A percentile compares a stretch with the other conserved stretches of the same genome.
These are phyloP conservation scores for Lasioglossum zephyrum DNA, from an alignment of 2,888 invertebrate species.

Conservation along the genomic window DNA sequence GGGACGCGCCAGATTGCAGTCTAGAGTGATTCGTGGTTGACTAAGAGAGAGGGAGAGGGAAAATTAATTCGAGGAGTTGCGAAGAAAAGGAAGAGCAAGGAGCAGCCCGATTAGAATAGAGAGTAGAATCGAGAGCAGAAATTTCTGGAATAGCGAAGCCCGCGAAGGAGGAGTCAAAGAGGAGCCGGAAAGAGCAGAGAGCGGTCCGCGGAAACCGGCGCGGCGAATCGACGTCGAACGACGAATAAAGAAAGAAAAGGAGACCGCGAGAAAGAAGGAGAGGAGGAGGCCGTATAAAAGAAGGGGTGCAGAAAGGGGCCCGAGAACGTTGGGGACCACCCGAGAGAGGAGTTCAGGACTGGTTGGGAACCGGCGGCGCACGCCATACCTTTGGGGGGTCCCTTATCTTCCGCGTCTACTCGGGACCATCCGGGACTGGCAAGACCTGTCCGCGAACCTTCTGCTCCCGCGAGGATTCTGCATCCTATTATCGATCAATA, in stretches of 20 bases:
- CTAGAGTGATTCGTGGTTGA: background rate
- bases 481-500: constrained; percentile 78
- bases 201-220: background rate
- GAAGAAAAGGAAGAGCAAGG: background rate
- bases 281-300: constrained; percentile 42
- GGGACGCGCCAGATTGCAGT: background rate
- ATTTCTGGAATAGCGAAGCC: background rate
- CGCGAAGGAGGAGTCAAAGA: constrained; percentile 4
- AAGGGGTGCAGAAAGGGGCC: constrained; percentile 55
- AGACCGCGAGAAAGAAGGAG: constrained; percentile 42
- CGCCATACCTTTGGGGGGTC: constrained; percentile 82
- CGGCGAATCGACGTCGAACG: constrained; percentile 4
- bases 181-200: constrained; percentile 5
- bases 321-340: constrained; percentile 80
- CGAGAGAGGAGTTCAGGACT: constrained; percentile 81
- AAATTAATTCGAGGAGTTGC: background rate
- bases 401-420: constrained; percentile 79
- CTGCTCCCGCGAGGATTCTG: constrained; percentile 63
- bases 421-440: constrained; percentile 76
- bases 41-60: too few relatives aligned
- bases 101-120: background rate
- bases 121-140: background rate
- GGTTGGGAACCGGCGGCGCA: constrained; percentile 82
- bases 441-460: constrained; percentile 69
- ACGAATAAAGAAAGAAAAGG: constrained; percentile 29